Evolutionary conservation across 2,888 invertebrate species (phyloP).

Genomic region (Eubasilissa splendida): DNA sequence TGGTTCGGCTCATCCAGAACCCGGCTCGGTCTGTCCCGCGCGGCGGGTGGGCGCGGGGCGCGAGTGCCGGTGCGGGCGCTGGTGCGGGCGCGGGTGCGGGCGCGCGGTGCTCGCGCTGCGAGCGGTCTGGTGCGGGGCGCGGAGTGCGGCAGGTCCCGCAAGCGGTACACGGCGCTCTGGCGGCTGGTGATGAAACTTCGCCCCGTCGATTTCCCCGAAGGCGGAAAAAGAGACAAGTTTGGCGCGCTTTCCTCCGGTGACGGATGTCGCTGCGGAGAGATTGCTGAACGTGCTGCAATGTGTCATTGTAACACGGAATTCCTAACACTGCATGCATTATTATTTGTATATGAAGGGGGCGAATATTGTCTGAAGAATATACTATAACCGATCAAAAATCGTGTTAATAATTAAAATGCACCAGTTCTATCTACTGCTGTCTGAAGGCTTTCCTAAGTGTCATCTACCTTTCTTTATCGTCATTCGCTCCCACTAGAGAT

Average conservation of each 20-base stretch:
- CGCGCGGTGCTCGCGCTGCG: not conserved
- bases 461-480: no score
- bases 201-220: conserved; percentile 21
- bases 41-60: not conserved
- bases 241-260: conserved; percentile 28
- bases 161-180: conserved; percentile 43
- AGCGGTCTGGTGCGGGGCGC: conserved; percentile 12
- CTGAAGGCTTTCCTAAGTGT: no score
- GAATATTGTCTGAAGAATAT: no score
- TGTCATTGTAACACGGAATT: not conserved
- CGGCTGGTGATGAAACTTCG: conserved; percentile 28
- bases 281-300: conserved; percentile 27
- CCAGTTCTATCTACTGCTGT: no score
- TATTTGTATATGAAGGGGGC: no score
- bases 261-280: conserved; percentile 25
- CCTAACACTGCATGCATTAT: conserved; percentile 2
- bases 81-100: not conserved
- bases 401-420: no score
- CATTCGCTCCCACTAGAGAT: no score
- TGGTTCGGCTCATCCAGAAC: conserved; percentile 2
- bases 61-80: conserved; percentile 19
- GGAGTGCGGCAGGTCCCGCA: conserved; percentile 23
- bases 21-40: not conserved
- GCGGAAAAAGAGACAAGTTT: conserved; percentile 40
- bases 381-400: no score